Evolutionary conservation across 2,888 invertebrate genomes (phyloP), one percentile per base, ranked within the genome.

Genomic region (Thalpophila matura): DNA sequence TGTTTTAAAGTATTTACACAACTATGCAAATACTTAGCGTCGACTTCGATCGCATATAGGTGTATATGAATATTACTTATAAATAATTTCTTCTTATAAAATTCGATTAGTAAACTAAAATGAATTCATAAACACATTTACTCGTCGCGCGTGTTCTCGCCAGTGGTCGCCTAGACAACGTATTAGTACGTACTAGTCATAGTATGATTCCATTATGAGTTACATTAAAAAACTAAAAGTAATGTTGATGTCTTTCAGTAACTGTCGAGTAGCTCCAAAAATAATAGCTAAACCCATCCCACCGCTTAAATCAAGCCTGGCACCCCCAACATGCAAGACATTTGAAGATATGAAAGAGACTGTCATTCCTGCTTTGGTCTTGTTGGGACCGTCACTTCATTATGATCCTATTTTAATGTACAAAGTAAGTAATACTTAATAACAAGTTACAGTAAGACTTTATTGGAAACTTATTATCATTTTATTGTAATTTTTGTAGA

Each of bases 401-500:
- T 96, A 96, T 80, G 98, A 99, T 93, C 97, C 99, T 1, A 96
- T 98, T 67, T 95, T 99, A 14, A 97, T 99, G 96, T 98, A 98
- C 89, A 99, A 99, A 88, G 95, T 95, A 83, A 88, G 90, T 83
- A 53, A 9, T 26, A 27, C 7, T 10, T 37, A 31, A n/a, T 22
- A 10, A 20, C 7, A 18, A 5, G 14, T 33, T 3, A 47, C 4
- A 5, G 1, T 27, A 20, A 38, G 29, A 35, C 10, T 38, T 40
- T 9, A 33, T 33, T 37, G 4, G 1, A 29, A 24, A 33, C 5
- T 14, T 42, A 24, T 38, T 20, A 20, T 38, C 4, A 35, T 20
- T 5, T 49, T 4, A 18, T 29, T 18, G 14, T 12, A 0, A 20
- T 51, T 62, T 40, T 83, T 86, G 20, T 69, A 95, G 95, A 86